Evolutionary conservation across 2,113 vertebrate species (phyloP).

Genomic region (Percopsis transmontana): DNA sequence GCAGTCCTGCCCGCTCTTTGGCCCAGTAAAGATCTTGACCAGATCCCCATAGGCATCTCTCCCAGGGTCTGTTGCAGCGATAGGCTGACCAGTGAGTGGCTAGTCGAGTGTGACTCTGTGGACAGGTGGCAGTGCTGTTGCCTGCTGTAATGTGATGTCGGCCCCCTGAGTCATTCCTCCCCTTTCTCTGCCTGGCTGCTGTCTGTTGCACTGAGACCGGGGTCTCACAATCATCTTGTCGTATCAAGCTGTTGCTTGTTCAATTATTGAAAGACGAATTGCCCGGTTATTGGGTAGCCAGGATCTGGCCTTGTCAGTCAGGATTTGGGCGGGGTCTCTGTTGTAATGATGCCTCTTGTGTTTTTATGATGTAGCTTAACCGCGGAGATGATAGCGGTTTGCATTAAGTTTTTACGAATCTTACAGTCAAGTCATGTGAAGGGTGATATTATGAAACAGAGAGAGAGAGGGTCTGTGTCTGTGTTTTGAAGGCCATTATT

Average conservation of each 20-base stretch:
- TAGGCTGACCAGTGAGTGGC: conserved; percentile 24
- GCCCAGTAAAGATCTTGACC: conserved; percentile 4
- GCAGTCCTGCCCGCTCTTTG: not conserved
- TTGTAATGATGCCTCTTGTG: not conserved
- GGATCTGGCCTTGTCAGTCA: not conserved
- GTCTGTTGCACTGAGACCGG: conserved; percentile 38
- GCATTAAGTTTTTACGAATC: not conserved
- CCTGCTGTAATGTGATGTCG: conserved; percentile 50
- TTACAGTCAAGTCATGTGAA: not conserved
- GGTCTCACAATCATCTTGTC: not conserved
- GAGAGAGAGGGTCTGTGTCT: not conserved
- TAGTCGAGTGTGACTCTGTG: conserved; percentile 62
- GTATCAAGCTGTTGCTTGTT: conserved; percentile 19
- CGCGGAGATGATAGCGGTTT: not conserved
- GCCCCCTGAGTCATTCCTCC: not conserved
- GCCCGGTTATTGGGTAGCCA: not conserved
- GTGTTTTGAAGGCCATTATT: not conserved
- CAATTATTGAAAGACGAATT: conserved; percentile 34
- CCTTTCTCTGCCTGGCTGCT: conserved; percentile 35
- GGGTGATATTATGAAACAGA: not conserved
- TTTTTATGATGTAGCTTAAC: not conserved
- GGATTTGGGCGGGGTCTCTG: not conserved
- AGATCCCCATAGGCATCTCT: conserved; percentile 38
- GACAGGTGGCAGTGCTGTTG: conserved; percentile 68
- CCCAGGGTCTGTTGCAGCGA: conserved; percentile 32